Percentiles rank a stretch among this genome's conserved stretches.
Evolutionary conservation across 2,797 vertebrate genomes (phyloP).

Genomic region (Enteromius trimaculatus): DNA sequence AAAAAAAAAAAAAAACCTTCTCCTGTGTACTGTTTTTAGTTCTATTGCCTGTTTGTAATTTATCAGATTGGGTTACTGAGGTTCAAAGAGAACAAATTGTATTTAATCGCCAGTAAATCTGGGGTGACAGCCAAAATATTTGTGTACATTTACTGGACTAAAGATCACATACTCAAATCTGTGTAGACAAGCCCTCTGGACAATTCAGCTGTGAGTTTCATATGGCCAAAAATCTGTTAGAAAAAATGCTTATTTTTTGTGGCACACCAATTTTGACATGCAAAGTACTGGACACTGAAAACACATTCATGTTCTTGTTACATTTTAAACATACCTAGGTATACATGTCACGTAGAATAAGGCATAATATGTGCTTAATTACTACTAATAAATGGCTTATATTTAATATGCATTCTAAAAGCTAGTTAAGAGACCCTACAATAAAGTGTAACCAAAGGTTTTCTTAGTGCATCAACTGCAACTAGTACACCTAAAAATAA

Average conservation of each 20-base stretch:
- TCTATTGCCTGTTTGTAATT: conserved; percentile 40
- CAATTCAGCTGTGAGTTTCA: conserved; percentile 24
- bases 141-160: conserved; percentile 32
- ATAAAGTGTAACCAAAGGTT: too few species aligned
- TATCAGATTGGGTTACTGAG: conserved; percentile 4
- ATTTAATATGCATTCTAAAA: too few species aligned
- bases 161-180: conserved; percentile 48
- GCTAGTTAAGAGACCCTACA: too few species aligned
- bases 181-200: conserved; percentile 38
- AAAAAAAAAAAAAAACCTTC: conserved; percentile 73
- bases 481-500: too few species aligned
- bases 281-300: not conserved
- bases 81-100: conserved; percentile 49
- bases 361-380: too few species aligned
- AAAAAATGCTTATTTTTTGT: not conserved
- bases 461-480: too few species aligned
- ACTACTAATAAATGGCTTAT: too few species aligned
- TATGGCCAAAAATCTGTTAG: not conserved
- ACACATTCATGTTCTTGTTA: not conserved
- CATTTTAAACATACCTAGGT: not conserved
- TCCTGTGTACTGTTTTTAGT: conserved; percentile 69
- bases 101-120: conserved; percentile 47
- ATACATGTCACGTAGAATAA: too few species aligned
- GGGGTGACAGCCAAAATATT: conserved; percentile 40
- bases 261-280: not conserved